phyloP scores from a whole-genome alignment of 2,888 invertebrate genomes.

The Orthosia gothica region DNA sequence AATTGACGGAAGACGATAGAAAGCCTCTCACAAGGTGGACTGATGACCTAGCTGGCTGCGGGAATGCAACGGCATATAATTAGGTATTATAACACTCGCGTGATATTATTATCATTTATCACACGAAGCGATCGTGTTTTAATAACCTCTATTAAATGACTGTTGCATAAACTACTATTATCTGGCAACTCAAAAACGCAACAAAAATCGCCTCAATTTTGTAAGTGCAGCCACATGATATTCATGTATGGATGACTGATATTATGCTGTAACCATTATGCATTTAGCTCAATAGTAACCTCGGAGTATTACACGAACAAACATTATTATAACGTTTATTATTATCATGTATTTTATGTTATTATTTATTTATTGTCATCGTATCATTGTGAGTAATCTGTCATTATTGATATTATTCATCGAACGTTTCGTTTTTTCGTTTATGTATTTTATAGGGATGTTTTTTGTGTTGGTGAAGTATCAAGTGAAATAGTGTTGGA shows the following conservation, averaged over 20 bases:
- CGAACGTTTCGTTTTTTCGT: constrained; percentile 25
- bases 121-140: too few species aligned
- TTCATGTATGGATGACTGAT: constrained; percentile 68
- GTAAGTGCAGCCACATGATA: constrained; percentile 12
- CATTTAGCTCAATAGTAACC: constrained; percentile 73
- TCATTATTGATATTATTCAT: constrained; percentile 58
- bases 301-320: constrained; percentile 64
- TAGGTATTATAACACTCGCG: too few species aligned
- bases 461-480: constrained; percentile 33
- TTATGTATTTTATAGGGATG: constrained; percentile 39
- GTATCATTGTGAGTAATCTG: constrained; percentile 27
- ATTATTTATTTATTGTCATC: constrained; percentile 27
- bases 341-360: constrained; percentile 35
- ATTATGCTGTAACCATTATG: constrained; percentile 64
- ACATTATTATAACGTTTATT: constrained; percentile 46
- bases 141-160: too few species aligned
- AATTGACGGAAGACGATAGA: too few species aligned
- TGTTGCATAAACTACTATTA: too few species aligned
- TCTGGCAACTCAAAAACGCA: too few species aligned
- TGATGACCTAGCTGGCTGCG: too few species aligned
- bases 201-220: background rate
- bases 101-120: too few species aligned
- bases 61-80: too few species aligned
- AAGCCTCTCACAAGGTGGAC: too few species aligned
- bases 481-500: constrained; percentile 20